These are phyloP conservation scores for Sander vitreus DNA, from an alignment of 2,113 vertebrate genomes.

Conservation along the genomic window DNA sequence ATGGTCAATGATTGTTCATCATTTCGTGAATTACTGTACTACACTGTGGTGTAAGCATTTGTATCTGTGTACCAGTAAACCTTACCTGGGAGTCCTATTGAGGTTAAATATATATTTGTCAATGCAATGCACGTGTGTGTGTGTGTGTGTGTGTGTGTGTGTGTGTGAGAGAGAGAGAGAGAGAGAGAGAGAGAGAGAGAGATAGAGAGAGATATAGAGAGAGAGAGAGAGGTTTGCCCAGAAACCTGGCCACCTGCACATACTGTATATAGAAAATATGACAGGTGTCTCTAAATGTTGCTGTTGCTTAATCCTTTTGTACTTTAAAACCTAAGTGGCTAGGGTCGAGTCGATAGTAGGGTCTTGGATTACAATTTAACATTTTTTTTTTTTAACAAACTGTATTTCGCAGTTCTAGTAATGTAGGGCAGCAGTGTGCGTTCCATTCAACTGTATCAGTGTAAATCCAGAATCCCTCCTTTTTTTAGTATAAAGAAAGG, in stretches of 20 bases:
- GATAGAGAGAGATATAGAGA: too few species aligned
- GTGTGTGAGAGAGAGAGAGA: background rate
- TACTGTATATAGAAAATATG: too few species aligned
- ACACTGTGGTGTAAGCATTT: constrained; percentile 45
- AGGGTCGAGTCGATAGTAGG: background rate
- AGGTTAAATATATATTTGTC: constrained; percentile 42
- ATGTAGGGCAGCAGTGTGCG: background rate
- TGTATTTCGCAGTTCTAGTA: background rate
- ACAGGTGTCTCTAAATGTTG: background rate
- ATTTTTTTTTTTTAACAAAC: background rate
- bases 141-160: constrained; percentile 8
- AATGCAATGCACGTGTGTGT: constrained; percentile 12
- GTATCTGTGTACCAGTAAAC: constrained; percentile 31
- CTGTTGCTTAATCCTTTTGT: background rate
- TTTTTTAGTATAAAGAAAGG: constrained; percentile 28
- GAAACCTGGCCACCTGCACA: too few species aligned
- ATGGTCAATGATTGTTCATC: constrained; percentile 24
- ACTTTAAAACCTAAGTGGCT: background rate
- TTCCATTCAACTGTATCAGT: constrained; percentile 26
- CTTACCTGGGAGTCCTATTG: constrained; percentile 4
- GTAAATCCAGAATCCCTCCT: constrained; percentile 48
- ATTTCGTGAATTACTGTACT: constrained; percentile 12
- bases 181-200: too few species aligned
- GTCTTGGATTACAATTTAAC: constrained; percentile 1
- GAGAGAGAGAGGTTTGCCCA: too few species aligned